Conservation (phyloP, 2,888 invertebrate species). For the Theodoxus fluviatilis region DNA sequence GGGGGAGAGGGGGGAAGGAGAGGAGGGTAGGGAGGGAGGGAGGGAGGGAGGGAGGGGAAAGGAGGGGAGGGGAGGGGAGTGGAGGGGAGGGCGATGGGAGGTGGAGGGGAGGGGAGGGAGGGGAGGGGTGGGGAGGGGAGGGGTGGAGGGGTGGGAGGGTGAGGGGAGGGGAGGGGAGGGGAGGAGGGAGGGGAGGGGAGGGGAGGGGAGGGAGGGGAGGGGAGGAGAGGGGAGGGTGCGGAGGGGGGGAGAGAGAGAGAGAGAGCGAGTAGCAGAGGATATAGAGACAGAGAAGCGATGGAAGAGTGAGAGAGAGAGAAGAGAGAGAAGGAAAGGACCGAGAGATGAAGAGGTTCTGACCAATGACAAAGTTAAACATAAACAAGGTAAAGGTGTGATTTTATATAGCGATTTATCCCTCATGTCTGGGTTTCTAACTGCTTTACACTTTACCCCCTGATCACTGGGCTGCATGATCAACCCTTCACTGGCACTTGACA, state of each 20-base stretch:
- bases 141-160: not conserved
- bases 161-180: not conserved
- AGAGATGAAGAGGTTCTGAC: not conserved
- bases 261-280: not conserved
- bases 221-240: not conserved
- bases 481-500: no score
- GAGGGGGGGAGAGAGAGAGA: not conserved
- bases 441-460: no score
- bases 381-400: no score
- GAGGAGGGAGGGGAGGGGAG: not conserved
- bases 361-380: no score
- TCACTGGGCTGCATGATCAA: no score
- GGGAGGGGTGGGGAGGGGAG: not conserved
- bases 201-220: no score
- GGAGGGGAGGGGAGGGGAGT: not conserved
- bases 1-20: not conserved
- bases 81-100: conserved; percentile 12
- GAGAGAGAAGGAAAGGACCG: not conserved
- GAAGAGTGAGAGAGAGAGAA: no score
- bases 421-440: no score
- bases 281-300: not conserved
- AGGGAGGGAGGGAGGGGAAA: not conserved
- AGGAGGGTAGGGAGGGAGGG: not conserved
- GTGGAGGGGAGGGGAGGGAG: not conserved
- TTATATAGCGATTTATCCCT: no score